These are phyloP conservation scores for Rhyacophila brunnea DNA, from an alignment of 1,140 invertebrate genomes.

Conservation along the genomic window DNA sequence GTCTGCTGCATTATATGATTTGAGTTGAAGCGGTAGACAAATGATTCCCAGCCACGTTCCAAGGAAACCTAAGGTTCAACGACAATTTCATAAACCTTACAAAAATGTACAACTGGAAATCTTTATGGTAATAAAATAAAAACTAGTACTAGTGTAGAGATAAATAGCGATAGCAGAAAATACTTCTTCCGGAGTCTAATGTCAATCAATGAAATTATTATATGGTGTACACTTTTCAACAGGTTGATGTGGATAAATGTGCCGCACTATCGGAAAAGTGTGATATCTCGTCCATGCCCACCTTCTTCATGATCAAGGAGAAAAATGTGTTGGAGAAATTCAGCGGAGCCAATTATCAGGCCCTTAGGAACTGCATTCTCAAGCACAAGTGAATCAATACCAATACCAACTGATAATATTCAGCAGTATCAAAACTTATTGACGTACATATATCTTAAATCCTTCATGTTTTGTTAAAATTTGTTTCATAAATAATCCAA, in stretches of 20 bases:
- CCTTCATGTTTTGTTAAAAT: too few species aligned
- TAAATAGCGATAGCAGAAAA: background rate
- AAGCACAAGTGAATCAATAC: slow-evolving; percentile 56
- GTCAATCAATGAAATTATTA: background rate
- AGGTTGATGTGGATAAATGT: slow-evolving; percentile 89
- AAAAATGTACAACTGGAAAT: background rate
- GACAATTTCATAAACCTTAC: background rate
- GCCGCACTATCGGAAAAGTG: slow-evolving; percentile 80
- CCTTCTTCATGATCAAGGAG: slow-evolving; percentile 87
- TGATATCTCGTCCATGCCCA: slow-evolving; percentile 87
- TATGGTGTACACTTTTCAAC: slow-evolving; percentile 37
- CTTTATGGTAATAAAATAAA: background rate
- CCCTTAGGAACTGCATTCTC: slow-evolving; percentile 64
- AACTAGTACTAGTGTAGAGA: background rate
- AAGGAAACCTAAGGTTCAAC: background rate
- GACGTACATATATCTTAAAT: too few species aligned
- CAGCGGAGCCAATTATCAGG: slow-evolving; percentile 75
- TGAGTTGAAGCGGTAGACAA: too few species aligned
- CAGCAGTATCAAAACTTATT: too few species aligned
- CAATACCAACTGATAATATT: too few species aligned
- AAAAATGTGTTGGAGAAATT: slow-evolving; percentile 68
- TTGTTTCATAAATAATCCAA: too few species aligned
- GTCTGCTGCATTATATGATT: too few species aligned
- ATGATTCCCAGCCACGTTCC: background rate
- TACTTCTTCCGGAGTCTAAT: too few species aligned